Base-by-base conservation (phyloP, 2,113 vertebrate genomes). In the Daubentonia madagascariensis region DNA sequence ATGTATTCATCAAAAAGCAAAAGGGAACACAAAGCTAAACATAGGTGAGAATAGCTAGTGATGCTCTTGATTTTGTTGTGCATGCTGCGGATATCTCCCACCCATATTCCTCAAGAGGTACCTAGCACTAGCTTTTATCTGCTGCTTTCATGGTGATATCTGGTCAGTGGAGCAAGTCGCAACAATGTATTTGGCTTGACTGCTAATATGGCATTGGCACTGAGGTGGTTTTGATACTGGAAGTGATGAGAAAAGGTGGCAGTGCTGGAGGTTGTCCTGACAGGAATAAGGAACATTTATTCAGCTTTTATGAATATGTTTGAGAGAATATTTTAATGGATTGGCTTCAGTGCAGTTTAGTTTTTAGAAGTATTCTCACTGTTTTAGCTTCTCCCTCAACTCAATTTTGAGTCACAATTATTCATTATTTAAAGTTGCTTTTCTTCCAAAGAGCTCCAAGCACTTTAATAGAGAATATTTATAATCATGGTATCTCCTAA, bases 201-300 rank as follows among this genome's bases (percentile, higher is more conserved):
- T 40, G 57, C 57, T 70, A 30, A 25, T 10, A 22, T 1, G 30
- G n/a, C 37, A 35, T 52, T 23, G 50, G 75, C 68, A 57, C 8
- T 28, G 22, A 10, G 7, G 25, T 73, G 78, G 10, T 67, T 85
- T 87, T 52, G 59, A 59, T 14, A 35, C n/a, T 43, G n/a, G 43
- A 28, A 23, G 8, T 17, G 32, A 37, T 78, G 68, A 78, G 76
- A 50, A 43, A 37, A 50, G 35, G 32, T 37, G 18, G 32, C 1
- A 5, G 12, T 61, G 50, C 70, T 43, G 3, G 85, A 25, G 37
- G 45, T 79, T 65, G 68, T 87, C 37, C n/a, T 1, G 5, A 84
- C 59, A 59, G 40, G 76, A 96, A 54, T 68, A 87, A 86, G 85
- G 25, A 52, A 59, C 48, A 35, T 88, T 72, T 83, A 35, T 72